These are phyloP conservation scores for Alviniconcha strummeri DNA, from an alignment of 2,888 invertebrate species.

Conservation along the genomic window DNA sequence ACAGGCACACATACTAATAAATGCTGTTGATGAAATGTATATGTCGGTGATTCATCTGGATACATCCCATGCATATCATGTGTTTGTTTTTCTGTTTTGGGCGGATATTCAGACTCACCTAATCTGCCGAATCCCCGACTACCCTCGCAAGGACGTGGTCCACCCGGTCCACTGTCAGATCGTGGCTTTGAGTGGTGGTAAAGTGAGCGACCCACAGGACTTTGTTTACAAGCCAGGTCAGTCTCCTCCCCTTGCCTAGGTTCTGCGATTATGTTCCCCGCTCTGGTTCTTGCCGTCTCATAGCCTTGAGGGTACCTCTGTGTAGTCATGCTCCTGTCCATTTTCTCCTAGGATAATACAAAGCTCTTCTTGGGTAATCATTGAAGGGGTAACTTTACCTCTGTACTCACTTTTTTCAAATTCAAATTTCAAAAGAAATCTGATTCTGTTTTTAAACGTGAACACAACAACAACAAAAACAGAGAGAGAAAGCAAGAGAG, in stretches of 20 bases:
- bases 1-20: no score
- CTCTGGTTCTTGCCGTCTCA: constrained; percentile 26
- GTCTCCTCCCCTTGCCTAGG: constrained; percentile 35
- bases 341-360: not conserved
- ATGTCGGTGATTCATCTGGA: no score
- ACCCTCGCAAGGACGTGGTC: constrained; percentile 54
- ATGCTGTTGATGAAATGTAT: no score
- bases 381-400: no score
- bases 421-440: no score
- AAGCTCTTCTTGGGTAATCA: not conserved
- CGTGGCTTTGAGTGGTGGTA: constrained; percentile 70
- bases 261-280: not conserved
- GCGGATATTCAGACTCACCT: constrained; percentile 71
- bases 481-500: not conserved
- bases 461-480: not conserved
- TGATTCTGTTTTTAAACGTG: no score
- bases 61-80: no score
- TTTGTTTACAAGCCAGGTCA: constrained; percentile 73
- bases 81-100: constrained; percentile 2
- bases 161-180: constrained; percentile 67
- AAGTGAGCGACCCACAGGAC: constrained; percentile 71
- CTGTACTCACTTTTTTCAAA: no score
- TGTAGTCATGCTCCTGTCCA: constrained; percentile 3
- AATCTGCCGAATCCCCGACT: constrained; percentile 73
- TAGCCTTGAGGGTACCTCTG: constrained; percentile 20